Percentiles rank a stretch among this genome's conserved stretches.
phyloP scores from a whole-genome alignment of 2,888 invertebrate genomes.

The Platypus cylindrus region DNA sequence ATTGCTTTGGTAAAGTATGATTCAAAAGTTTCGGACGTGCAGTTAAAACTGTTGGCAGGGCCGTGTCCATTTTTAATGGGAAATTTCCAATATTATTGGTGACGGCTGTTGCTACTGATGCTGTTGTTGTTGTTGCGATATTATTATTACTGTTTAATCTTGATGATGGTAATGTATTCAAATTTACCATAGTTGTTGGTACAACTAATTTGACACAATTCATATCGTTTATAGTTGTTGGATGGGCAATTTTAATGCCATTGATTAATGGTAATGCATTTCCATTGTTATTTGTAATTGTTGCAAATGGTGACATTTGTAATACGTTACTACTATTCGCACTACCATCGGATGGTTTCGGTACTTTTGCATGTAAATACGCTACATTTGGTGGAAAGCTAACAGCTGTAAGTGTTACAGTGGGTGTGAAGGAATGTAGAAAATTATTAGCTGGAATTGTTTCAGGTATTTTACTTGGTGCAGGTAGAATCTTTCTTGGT shows the following conservation, averaged over 20 bases:
- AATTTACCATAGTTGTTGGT: slow-evolving; percentile 36
- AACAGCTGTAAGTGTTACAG: slow-evolving; percentile 31
- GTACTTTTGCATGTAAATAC: slow-evolving; percentile 33
- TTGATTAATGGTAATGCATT: slow-evolving; percentile 30
- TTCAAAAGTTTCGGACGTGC: slow-evolving; percentile 25
- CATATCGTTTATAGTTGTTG: slow-evolving; percentile 32
- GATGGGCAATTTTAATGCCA: slow-evolving; percentile 29
- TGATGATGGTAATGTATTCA: slow-evolving; percentile 32
- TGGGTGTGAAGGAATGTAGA: slow-evolving; percentile 29
- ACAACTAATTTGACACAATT: slow-evolving; percentile 36
- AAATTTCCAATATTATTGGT: slow-evolving; percentile 16
- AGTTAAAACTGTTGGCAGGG: slow-evolving; percentile 31
- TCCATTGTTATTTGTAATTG: slow-evolving; percentile 28
- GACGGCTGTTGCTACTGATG: slow-evolving; percentile 2
- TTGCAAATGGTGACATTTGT: slow-evolving; percentile 31
- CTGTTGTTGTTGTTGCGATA: background rate
- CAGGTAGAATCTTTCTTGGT: slow-evolving; percentile 35
- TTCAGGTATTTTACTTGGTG: slow-evolving; percentile 31
- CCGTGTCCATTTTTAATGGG: slow-evolving; percentile 31
- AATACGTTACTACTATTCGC: no score
- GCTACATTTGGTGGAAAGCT: slow-evolving; percentile 32
- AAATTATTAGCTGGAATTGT: slow-evolving; percentile 18
- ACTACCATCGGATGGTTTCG: slow-evolving; percentile 30
- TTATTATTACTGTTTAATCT: slow-evolving; percentile 24
- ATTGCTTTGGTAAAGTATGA: slow-evolving; percentile 14